Evolutionary conservation across 2,888 invertebrate species (phyloP).

Genomic region (Augiades crinisus): DNA sequence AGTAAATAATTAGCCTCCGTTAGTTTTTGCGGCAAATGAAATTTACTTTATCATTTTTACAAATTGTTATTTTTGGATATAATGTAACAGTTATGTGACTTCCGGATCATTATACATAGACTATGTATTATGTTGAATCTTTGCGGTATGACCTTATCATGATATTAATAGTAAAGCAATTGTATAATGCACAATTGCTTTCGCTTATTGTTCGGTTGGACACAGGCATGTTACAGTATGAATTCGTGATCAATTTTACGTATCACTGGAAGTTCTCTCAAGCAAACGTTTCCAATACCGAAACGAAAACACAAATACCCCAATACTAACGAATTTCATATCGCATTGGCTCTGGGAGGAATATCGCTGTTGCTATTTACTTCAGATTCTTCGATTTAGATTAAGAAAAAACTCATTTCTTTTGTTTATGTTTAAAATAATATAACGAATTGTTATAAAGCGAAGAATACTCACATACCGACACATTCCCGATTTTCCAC

Average conservation of each 20-base stretch:
- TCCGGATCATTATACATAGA: too few species aligned
- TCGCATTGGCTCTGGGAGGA: conserved; percentile 46
- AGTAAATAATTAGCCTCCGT: too few species aligned
- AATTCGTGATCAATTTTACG: conserved; percentile 68
- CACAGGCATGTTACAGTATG: conserved; percentile 39
- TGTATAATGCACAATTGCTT: conserved; percentile 36
- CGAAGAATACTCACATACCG: conserved; percentile 34
- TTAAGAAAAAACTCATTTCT: conserved; percentile 25
- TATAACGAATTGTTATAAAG: conserved; percentile 30
- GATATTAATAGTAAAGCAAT: conserved; percentile 46
- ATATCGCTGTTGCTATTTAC: too few species aligned
- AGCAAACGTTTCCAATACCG: conserved; percentile 71
- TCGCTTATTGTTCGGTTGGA: conserved; percentile 34
- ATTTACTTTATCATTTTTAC: too few species aligned
- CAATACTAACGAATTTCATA: conserved; percentile 61
- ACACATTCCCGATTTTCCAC: conserved; percentile 42
- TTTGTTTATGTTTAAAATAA: conserved; percentile 29
- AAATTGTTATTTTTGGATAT: too few species aligned
- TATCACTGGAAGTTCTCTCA: conserved; percentile 68
- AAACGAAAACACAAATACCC: conserved; percentile 61
- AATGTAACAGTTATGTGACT: too few species aligned
- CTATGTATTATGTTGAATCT: too few species aligned
- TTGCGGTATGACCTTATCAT: too few species aligned
- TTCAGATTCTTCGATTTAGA: too few species aligned
- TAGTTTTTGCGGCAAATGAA: too few species aligned